Evolutionary conservation across 2,797 vertebrate species (phyloP).

Genomic region (Spondyliosoma cantharus): DNA sequence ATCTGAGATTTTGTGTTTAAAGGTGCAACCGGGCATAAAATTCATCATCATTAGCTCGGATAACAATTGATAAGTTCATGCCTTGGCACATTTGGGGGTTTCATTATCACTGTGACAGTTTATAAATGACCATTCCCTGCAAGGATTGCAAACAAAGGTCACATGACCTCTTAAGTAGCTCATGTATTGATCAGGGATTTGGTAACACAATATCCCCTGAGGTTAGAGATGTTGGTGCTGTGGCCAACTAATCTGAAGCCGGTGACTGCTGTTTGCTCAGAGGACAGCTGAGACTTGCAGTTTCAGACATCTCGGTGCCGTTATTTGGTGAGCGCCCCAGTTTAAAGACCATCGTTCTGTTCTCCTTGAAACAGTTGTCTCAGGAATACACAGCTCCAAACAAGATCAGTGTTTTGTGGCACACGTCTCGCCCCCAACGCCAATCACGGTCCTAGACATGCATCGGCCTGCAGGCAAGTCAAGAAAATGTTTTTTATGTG

Average conservation of each 20-base stretch:
- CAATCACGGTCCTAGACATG: too few species aligned
- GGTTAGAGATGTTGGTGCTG: slow-evolving; percentile 20
- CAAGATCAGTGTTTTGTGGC: background rate
- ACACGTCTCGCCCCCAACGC: background rate
- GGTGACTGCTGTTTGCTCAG: slow-evolving; percentile 15
- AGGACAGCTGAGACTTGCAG: slow-evolving; percentile 21
- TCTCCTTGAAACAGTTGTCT: background rate
- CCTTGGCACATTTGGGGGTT: background rate
- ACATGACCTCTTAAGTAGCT: slow-evolving; percentile 18
- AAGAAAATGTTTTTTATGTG: too few species aligned
- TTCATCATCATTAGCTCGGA: background rate
- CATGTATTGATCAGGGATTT: slow-evolving; percentile 36
- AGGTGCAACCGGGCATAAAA: background rate
- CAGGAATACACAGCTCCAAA: background rate
- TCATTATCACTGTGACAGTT: background rate
- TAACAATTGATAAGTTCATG: background rate
- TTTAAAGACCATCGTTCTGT: background rate
- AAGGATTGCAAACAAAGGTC: background rate
- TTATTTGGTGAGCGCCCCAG: background rate
- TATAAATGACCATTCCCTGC: background rate
- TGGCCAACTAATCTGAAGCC: slow-evolving; percentile 25
- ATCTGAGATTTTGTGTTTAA: background rate
- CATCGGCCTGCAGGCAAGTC: too few species aligned
- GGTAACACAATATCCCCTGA: slow-evolving; percentile 43
- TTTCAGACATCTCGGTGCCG: slow-evolving; percentile 39